A percentile compares a stretch with the other conserved stretches of the same genome.
phyloP scores from a whole-genome alignment of 2,888 invertebrate species.

The Taenaris catops region DNA sequence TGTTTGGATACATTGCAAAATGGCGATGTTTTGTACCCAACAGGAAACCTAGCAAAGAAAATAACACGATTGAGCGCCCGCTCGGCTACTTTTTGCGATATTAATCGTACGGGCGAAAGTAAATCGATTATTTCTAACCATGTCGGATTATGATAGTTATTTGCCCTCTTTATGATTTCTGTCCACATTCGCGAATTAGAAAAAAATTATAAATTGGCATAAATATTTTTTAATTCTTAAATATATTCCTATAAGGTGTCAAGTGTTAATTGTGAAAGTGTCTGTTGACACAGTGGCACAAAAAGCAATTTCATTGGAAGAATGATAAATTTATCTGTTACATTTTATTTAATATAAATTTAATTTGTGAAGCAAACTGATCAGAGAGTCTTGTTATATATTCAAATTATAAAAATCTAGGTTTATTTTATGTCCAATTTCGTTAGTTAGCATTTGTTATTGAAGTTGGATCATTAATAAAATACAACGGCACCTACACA shows the following conservation, averaged over 20 bases:
- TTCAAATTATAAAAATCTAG: no score
- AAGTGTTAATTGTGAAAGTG: slow-evolving; percentile 14
- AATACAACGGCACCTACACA: no score
- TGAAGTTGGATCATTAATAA: no score
- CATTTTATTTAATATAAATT: slow-evolving; percentile 2
- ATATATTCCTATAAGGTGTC: slow-evolving; percentile 7
- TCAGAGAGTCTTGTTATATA: no score
- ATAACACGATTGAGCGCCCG: slow-evolving; percentile 31
- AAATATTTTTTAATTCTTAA: no score
- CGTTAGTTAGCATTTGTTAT: no score
- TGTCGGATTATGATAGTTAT: slow-evolving; percentile 35
- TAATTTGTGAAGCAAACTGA: no score
- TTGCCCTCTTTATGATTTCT: slow-evolving; percentile 9
- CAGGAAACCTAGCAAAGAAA: slow-evolving; percentile 40
- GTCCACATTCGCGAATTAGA: slow-evolving; percentile 10
- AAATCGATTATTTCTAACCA: slow-evolving; percentile 53
- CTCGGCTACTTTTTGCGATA: slow-evolving; percentile 53
- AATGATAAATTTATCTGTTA: slow-evolving; percentile 9
- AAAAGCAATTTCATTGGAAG: slow-evolving; percentile 8
- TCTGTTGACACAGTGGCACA: slow-evolving; percentile 11
- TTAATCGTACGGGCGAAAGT: slow-evolving; percentile 59
- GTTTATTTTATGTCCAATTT: no score
- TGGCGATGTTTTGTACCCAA: slow-evolving; percentile 28
- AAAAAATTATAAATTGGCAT: no score
- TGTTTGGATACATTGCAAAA: slow-evolving; percentile 26